Conservation (phyloP, 1,140 invertebrate species). For the Trichonephila inaurata region DNA sequence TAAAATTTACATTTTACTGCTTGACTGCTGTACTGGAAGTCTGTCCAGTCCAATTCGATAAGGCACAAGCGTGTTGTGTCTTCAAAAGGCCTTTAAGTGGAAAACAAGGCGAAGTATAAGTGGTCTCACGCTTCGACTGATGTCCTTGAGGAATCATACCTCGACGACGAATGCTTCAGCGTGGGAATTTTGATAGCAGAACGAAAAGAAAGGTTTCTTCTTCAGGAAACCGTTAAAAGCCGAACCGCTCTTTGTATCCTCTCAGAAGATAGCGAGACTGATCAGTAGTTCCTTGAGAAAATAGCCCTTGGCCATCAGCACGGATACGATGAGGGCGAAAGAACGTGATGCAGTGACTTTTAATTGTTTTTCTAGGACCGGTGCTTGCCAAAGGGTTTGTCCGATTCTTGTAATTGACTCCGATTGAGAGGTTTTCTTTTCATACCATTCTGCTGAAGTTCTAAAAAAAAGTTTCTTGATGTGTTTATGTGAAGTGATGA, state of each 20-base stretch:
- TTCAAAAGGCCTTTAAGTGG: neutral
- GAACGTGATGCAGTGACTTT: neutral
- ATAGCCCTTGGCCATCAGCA: conserved; percentile 4
- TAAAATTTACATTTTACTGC: neutral
- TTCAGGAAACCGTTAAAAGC: conserved; percentile 52
- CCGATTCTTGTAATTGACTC: no score
- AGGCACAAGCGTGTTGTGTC: neutral
- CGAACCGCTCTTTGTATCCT: neutral
- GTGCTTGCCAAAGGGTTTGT: neutral
- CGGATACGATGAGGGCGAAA: neutral
- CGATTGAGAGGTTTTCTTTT: no score
- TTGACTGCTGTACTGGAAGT: no score
- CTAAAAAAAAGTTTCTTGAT: no score
- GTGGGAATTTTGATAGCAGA: conserved; percentile 14
- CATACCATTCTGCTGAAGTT: no score
- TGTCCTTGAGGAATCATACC: conserved; percentile 42
- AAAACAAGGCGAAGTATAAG: neutral
- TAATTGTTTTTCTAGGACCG: neutral
- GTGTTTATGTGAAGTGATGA: no score
- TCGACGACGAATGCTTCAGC: neutral
- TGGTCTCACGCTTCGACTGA: conserved; percentile 32
- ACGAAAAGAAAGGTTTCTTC: neutral
- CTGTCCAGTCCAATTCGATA: neutral
- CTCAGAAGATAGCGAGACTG: neutral
- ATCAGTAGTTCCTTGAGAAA: conserved; percentile 46